phyloP scores from a whole-genome alignment of 2,113 vertebrate genomes.

The pig (Sus scrofa) region T2T-Sscrofa CM000812.6:226431501-226432000 shows the following conservation, averaged over 20 bases:
- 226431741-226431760: constrained; percentile 51
- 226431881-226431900: constrained; percentile 47
- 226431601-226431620: not conserved
- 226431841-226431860: constrained; percentile 32
- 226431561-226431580: not conserved
- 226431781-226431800: not conserved
- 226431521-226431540: not conserved
- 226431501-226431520: not conserved
- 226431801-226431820: constrained; percentile 37
- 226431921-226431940: constrained; percentile 36
- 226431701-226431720: constrained; percentile 63
- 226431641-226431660: constrained; percentile 25
- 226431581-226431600: constrained; percentile 26
- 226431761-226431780: constrained; percentile 51
- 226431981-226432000: not conserved
- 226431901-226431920: not conserved
- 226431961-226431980: constrained; percentile 9
- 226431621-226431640: constrained; percentile 12
- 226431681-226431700: constrained; percentile 5
- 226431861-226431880: not conserved
- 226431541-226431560: constrained; percentile 17
- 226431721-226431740: constrained; percentile 38
- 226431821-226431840: not conserved
- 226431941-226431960: not conserved
- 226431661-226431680: constrained; percentile 20